Evolutionary conservation across 2,888 invertebrate species (phyloP).

Genomic region (Eremobia ochroleuca): DNA sequence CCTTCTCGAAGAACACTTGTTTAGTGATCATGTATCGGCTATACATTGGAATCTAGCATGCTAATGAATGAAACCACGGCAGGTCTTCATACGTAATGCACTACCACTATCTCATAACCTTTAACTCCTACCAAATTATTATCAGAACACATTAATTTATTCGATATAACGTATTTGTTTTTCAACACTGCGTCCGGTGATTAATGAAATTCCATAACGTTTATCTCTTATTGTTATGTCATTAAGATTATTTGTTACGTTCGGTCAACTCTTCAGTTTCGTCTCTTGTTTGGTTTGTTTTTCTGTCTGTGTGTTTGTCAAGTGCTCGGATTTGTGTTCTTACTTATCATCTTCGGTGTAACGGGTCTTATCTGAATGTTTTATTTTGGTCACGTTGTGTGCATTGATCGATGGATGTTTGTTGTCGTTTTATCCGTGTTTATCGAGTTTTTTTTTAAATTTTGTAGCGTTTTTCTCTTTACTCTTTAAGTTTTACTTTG

Average conservation of each 20-base stretch:
- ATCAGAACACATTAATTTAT: constrained; percentile 81
- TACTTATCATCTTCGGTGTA: constrained; percentile 40
- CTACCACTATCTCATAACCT: constrained; percentile 78
- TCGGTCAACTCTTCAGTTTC: constrained; percentile 27
- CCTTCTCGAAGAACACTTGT: constrained; percentile 29
- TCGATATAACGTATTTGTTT: constrained; percentile 73
- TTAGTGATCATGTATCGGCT: constrained; percentile 11
- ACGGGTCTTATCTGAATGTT: constrained; percentile 46
- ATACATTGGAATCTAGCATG: constrained; percentile 28
- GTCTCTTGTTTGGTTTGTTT: constrained; percentile 36
- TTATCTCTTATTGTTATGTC: constrained; percentile 64
- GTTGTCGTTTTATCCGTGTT: constrained; percentile 10
- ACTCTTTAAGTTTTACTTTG: background rate
- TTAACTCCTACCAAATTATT: constrained; percentile 76
- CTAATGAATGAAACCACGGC: constrained; percentile 73
- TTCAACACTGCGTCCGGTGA: constrained; percentile 64
- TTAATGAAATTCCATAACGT: constrained; percentile 68
- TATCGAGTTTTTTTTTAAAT: background rate
- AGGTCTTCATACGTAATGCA: constrained; percentile 70
- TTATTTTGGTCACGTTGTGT: constrained; percentile 43
- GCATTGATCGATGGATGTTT: constrained; percentile 55
- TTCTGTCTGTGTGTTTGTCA: constrained; percentile 28
- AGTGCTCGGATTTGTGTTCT: constrained; percentile 33
- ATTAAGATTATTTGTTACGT: constrained; percentile 61
- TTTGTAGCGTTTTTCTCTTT: background rate